Base-by-base conservation (phyloP, 2,888 invertebrate genomes). In the Periphyllus acericola region DNA sequence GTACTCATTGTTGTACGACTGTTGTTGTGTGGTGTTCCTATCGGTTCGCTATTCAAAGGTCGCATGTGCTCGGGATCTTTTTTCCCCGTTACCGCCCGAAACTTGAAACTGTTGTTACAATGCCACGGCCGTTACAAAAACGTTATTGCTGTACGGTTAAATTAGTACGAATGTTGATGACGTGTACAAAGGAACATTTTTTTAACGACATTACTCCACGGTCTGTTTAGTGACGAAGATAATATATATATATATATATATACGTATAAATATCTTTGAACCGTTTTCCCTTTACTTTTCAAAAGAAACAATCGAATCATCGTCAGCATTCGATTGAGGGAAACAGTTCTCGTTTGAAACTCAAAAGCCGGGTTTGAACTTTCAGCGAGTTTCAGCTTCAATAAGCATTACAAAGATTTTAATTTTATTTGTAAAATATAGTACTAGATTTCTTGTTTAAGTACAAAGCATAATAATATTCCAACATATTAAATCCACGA, bases 221-320 rank as follows among this genome's bases (percentile, higher is more conserved):
- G 25, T 29, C n/a, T 3, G n/a, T 74, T 19, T 1, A 60, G 25
- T 14, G n/a, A 19, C 79, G 19, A 11, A n/a, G 19, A 5, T 3
- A 1, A 74, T 19, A 14, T 14, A 46, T 46, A 40, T 9, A 40
- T 40, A 9, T 40, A 46, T 14, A 14, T 46, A 40, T 9, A 40
- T 40, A 9, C 9, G 14, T 14, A 14, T 14, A 46, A 71, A 74
- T 32, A 14, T 55, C 55, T 83, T 72, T 55, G 72, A 36, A n/a
- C 3, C 8, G n/a, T 34, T 46, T 1, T 36, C 32, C 40, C 3
- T n/a, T 55, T 46, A 34, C n/a, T 9, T 60, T 9, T 36, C 14
- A 60, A 5, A 75, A 52, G 74, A 72, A 40, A 75, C 21, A 75
- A 75, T 83, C 34, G 6, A 75, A 40, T 75, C 29, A 25, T 66